Conservation (phyloP, 1,140 invertebrate species). For the Neodiprion virginianus region DNA sequence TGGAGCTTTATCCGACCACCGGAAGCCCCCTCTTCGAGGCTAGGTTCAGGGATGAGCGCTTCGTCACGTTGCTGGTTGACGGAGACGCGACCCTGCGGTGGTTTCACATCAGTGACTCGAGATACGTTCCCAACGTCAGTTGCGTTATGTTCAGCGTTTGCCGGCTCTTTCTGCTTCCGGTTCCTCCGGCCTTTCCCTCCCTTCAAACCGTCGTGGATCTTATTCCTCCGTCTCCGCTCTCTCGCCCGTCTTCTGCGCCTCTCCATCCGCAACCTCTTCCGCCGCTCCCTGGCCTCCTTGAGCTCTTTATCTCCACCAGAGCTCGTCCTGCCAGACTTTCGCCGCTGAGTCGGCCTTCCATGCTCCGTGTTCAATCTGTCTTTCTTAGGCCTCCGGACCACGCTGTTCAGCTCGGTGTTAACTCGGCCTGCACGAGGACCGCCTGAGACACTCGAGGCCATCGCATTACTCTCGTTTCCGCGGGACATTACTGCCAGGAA, state of each 20-base stretch:
- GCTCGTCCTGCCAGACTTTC: not conserved
- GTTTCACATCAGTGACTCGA: too few species aligned
- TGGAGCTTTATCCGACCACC: not conserved
- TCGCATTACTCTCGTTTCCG: not conserved
- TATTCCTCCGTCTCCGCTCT: constrained; percentile 40
- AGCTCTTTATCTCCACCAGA: not conserved
- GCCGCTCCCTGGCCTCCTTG: not conserved
- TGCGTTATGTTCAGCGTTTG: not conserved
- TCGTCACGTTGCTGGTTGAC: too few species aligned
- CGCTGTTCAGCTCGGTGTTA: not conserved
- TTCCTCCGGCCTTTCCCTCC: constrained; percentile 40
- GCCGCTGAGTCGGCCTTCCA: not conserved
- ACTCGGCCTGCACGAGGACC: not conserved
- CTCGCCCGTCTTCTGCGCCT: constrained; percentile 31
- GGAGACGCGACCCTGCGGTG: too few species aligned
- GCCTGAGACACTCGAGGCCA: not conserved
- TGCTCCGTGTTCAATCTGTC: not conserved
- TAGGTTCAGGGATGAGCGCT: too few species aligned
- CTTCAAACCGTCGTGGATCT: constrained; percentile 42
- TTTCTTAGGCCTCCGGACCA: not conserved
- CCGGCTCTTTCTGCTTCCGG: constrained; percentile 26
- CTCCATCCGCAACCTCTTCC: constrained; percentile 26
- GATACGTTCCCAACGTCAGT: too few species aligned
- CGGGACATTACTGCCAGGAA: not conserved
- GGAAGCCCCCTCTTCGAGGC: too few species aligned